phyloP scores from a whole-genome alignment of 2,113 vertebrate genomes.

The Nothoprocta pentlandii region DNA sequence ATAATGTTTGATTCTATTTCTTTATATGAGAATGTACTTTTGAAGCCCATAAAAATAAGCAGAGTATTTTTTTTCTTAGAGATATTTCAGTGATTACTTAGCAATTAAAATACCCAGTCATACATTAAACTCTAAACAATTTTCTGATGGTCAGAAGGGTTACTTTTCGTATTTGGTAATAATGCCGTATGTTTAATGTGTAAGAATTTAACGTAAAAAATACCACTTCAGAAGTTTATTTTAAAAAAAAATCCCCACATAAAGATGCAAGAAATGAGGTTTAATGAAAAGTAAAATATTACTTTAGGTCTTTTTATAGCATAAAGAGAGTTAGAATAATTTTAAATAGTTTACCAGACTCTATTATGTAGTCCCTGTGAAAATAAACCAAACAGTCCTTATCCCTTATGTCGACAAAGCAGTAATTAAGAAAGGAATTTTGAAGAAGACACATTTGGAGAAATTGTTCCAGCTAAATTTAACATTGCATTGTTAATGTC shows the following conservation, averaged over 20 bases:
- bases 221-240: background rate
- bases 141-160: background rate
- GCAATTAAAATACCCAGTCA: background rate
- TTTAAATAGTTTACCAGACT: background rate
- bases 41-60: background rate
- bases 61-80: background rate
- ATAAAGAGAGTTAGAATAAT: background rate
- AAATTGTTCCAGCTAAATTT: constrained; percentile 23
- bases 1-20: background rate
- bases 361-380: background rate
- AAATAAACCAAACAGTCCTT: background rate
- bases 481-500: background rate
- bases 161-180: background rate
- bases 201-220: constrained; percentile 1
- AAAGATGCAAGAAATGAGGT: background rate
- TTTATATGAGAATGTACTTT: background rate
- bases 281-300: background rate
- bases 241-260: background rate
- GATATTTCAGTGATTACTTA: background rate
- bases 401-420: background rate
- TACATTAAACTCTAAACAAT: background rate
- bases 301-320: background rate
- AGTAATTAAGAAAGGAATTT: background rate
- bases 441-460: background rate
- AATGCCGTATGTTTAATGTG: background rate